phyloP scores from a whole-genome alignment of 2,113 vertebrate species.

The Rhizomys pruinosus region DNA sequence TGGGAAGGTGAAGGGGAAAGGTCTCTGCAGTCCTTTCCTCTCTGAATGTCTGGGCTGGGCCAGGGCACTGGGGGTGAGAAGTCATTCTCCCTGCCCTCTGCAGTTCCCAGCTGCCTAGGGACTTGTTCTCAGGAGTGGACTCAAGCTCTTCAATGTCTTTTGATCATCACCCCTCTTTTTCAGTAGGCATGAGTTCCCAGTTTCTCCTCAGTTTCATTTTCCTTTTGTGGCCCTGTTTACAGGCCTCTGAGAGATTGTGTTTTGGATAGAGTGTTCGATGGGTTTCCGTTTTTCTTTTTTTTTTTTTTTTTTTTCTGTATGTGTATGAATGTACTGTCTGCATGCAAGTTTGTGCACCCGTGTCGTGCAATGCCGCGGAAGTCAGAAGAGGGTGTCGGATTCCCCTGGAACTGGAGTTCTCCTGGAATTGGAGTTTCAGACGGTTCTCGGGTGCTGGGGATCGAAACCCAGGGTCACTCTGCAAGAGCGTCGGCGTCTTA shows the following conservation, averaged over 20 bases:
- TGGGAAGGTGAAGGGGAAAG: slow-evolving; percentile 12
- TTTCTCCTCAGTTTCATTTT: slow-evolving; percentile 5
- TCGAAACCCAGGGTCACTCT: no score
- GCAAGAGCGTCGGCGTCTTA: no score
- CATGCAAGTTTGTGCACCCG: no score
- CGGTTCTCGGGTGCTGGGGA: no score
- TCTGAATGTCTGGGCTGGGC: slow-evolving; percentile 12
- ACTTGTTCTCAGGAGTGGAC: not conserved
- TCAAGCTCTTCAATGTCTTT: not conserved
- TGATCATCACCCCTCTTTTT: not conserved
- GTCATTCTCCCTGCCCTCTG: not conserved
- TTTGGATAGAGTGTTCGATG: no score
- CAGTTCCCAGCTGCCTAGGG: not conserved
- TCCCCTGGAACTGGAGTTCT: no score
- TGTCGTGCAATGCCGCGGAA: no score
- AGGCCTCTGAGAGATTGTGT: not conserved
- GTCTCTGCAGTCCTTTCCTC: not conserved
- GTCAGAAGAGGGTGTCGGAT: no score
- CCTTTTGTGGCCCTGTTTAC: not conserved
- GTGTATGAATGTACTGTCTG: no score
- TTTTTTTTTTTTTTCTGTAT: no score
- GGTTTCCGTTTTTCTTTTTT: slow-evolving; percentile 22
- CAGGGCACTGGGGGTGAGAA: not conserved
- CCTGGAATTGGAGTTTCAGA: no score
- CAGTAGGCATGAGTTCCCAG: not conserved